Evolutionary conservation across 2,888 invertebrate genomes (phyloP), one percentile per base, ranked within the genome.

Genomic region (Acronicta aceris): DNA sequence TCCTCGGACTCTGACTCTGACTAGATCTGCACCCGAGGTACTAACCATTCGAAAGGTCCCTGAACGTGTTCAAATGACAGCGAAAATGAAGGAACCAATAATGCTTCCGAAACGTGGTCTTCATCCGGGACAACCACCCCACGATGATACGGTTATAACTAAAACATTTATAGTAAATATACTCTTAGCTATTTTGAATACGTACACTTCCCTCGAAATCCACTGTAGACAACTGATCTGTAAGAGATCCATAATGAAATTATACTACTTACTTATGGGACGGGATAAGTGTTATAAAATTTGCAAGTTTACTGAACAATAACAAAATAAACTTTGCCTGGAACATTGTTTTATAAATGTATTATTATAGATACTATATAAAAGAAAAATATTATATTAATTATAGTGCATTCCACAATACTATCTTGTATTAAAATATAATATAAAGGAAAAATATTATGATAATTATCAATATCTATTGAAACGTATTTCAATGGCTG

Each of bases 1-100:
- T 89, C 90, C 63, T 93, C 93, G 51, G 93, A 93, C 87, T 92
- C 93, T 21, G 94, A 93, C 85, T 93, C 92, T 30, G 93, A 93
- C 74, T 93, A 75, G 74, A 43, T 21, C 10, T 1, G 7, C 30
- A 30, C 8, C 30, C 7, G 9, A 1, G 8, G 3, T 30, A 9
- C 1, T 30, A 9, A 30, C 3, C 9, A 30, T 7, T 7, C 27
- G 7, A 27, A 2, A 30, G 3, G 1, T 9, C 27, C 5, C 27
- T 21, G 21, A 27, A 5, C 27, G 27, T 7, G 27, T 5, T 6
- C 5, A 27, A 27, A 27, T 27, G 5, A 27, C 21, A 27, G 27
- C 6, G 7, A 27, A 27, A 27, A 6, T 7, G 27, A 27, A 5
- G 5, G 5, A 27, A 27, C 9, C 30, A 1, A 9, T 1, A 0